Evolutionary conservation across 2,888 invertebrate genomes (phyloP).

Genomic region (Choristoneura rosaceana): DNA sequence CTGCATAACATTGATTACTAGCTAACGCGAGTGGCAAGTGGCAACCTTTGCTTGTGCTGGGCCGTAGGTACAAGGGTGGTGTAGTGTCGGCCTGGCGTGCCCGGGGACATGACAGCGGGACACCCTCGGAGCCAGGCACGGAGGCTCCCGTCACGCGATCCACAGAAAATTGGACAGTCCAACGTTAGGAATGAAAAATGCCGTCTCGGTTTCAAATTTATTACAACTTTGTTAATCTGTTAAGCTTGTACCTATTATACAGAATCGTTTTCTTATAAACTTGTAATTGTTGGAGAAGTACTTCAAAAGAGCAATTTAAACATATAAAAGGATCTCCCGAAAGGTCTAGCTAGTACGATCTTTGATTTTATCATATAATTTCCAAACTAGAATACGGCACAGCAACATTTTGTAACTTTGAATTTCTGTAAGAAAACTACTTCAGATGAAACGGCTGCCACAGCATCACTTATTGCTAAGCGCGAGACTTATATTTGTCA

Average conservation of each 20-base stretch:
- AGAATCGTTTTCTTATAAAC: not conserved
- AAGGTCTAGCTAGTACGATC: not conserved
- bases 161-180: conserved; percentile 55
- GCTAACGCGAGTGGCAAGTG: not conserved
- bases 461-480: conserved; percentile 53
- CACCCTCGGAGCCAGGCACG: conserved; percentile 70
- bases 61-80: conserved; percentile 18
- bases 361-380: not conserved
- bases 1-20: not conserved
- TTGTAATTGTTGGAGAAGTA: not conserved
- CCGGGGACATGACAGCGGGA: conserved; percentile 74
- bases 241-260: not conserved
- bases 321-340: not conserved
- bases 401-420: not conserved
- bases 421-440: not conserved
- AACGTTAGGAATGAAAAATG: conserved; percentile 53
- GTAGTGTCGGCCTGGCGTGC: conserved; percentile 64
- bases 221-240: conserved; percentile 46
- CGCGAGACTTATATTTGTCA: conserved; percentile 60
- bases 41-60: not conserved
- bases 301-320: not conserved
- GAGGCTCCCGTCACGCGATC: conserved; percentile 73
- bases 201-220: conserved; percentile 55
- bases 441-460: conserved; percentile 42
- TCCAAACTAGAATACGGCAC: not conserved